Conservation (phyloP, 2,888 invertebrate genomes). For the Chydorus sphaericus region DNA sequence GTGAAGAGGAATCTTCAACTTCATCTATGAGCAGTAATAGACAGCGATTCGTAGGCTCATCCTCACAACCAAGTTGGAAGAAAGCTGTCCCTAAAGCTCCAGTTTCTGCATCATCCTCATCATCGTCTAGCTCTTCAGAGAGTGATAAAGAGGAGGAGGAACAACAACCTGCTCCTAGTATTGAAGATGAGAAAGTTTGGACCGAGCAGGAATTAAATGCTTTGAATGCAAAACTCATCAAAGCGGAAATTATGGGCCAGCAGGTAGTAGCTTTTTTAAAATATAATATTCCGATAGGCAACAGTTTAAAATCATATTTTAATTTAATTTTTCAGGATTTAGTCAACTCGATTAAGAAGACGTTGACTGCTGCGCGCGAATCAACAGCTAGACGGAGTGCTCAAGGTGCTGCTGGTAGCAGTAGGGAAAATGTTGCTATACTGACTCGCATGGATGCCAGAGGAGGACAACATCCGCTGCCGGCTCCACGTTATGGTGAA, state of each 20-base stretch:
- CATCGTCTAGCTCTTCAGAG: neutral
- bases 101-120: neutral
- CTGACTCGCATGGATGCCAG: neutral
- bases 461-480: neutral
- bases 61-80: neutral
- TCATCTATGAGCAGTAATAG: neutral
- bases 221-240: conserved; percentile 74
- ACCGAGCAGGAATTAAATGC: conserved; percentile 77
- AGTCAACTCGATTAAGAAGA: conserved; percentile 12
- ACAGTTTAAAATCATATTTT: neutral
- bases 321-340: conserved; percentile 18
- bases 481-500: neutral
- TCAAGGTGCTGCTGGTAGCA: conserved; percentile 26
- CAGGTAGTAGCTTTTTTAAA: conserved; percentile 26
- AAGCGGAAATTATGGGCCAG: conserved; percentile 88
- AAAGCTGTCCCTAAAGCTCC: neutral
- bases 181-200: conserved; percentile 29
- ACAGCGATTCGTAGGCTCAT: neutral
- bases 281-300: neutral
- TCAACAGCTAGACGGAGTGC: conserved; percentile 10
- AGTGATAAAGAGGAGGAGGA: neutral
- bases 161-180: neutral
- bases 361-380: conserved; percentile 7
- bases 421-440: neutral
- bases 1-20: conserved; percentile 16